Percentiles rank a stretch among this genome's conserved stretches.
Evolutionary conservation across 2,888 invertebrate species (phyloP).

Genomic region (Bruchidius siliquastri): DNA sequence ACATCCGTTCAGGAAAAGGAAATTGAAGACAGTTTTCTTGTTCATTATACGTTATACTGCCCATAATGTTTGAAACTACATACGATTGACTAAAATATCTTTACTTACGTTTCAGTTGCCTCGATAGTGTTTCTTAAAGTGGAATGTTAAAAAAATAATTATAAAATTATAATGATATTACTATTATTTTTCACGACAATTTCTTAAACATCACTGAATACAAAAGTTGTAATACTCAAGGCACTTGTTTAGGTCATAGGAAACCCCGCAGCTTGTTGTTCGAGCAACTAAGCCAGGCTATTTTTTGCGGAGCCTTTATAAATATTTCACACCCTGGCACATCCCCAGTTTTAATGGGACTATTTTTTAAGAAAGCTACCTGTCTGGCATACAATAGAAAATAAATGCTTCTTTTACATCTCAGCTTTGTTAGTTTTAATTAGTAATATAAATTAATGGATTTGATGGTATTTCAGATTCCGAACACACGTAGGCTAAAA

Average conservation of each 20-base stretch:
- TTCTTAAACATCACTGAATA: too few relatives aligned
- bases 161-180: too few relatives aligned
- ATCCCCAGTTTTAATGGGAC: background rate
- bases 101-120: too few relatives aligned
- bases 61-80: too few relatives aligned
- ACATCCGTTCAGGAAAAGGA: too few relatives aligned
- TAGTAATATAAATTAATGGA: background rate
- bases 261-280: background rate
- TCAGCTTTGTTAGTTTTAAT: background rate
- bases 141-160: too few relatives aligned
- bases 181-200: too few relatives aligned
- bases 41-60: too few relatives aligned
- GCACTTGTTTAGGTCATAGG: background rate
- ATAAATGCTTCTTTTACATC: background rate
- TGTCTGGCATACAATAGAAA: background rate
- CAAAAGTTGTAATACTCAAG: background rate
- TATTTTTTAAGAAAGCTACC: background rate
- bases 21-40: too few relatives aligned
- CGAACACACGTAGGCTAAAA: background rate
- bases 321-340: background rate
- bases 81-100: too few relatives aligned
- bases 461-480: background rate
- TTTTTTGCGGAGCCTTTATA: background rate
- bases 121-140: too few relatives aligned
- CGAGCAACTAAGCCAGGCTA: background rate